Conservation (phyloP, 2,888 invertebrate species). For the Nematopogon swammerdamellus region DNA sequence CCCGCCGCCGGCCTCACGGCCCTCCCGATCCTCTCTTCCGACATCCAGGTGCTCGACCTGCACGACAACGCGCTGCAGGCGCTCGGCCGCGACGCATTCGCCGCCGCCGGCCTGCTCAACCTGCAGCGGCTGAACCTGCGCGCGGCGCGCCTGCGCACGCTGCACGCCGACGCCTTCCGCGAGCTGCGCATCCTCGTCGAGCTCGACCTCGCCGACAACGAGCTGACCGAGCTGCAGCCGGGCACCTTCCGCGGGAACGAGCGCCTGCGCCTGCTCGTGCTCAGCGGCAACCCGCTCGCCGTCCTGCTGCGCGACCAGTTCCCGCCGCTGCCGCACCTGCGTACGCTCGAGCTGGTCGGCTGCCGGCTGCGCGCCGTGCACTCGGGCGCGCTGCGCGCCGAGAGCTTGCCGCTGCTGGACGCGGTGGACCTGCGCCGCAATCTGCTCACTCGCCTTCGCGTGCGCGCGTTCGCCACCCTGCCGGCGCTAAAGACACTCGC, state of each 20-base stretch:
- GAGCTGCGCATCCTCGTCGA: constrained; percentile 83
- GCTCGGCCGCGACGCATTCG: constrained; percentile 74
- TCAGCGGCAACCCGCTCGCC: constrained; percentile 79
- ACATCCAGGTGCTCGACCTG: constrained; percentile 70
- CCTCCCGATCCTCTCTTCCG: constrained; percentile 58
- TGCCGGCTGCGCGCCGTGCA: constrained; percentile 73
- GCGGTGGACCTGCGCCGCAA: constrained; percentile 82
- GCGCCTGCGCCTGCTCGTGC: constrained; percentile 69
- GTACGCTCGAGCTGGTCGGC: constrained; percentile 74
- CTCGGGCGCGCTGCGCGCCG: constrained; percentile 63
- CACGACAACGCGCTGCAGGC: constrained; percentile 73
- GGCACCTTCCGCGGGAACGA: constrained; percentile 82
- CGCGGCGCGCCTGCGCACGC: constrained; percentile 65
- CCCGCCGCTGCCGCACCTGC: constrained; percentile 73
- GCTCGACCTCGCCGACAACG: constrained; percentile 81
- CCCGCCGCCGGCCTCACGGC: constrained; percentile 69
- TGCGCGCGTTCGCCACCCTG: constrained; percentile 42
- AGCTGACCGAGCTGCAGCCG: constrained; percentile 67
- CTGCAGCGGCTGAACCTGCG: constrained; percentile 80
- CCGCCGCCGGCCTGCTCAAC: constrained; percentile 74
- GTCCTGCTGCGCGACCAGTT: constrained; percentile 73
- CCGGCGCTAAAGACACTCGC: constrained; percentile 70
- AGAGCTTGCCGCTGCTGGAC: constrained; percentile 71
- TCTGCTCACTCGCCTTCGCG: constrained; percentile 64
- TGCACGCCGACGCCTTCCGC: constrained; percentile 79